Conservation (phyloP, 2,113 vertebrate species). For the Brienomyrus brachyistius region DNA sequence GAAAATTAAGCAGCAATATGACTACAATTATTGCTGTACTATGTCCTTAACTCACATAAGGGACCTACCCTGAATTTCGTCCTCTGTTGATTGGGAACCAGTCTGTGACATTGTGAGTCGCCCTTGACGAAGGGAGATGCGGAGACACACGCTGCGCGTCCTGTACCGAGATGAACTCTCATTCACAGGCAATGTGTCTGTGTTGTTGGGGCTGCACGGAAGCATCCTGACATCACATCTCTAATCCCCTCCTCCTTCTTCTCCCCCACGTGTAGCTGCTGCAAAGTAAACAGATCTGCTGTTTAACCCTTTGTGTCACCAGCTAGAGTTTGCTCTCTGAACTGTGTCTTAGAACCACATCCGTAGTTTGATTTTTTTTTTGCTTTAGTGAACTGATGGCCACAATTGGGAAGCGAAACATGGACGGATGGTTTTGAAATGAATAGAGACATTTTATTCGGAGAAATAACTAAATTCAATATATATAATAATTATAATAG, state of each 20-base stretch:
- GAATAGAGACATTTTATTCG: background rate
- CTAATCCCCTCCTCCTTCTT: background rate
- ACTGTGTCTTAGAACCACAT: background rate
- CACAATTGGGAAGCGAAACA: background rate
- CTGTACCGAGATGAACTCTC: background rate
- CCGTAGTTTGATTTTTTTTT: background rate
- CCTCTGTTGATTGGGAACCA: conserved; percentile 51
- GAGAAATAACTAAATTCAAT: background rate
- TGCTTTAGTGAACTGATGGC: background rate
- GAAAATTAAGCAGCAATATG: background rate
- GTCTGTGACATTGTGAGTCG: conserved; percentile 47
- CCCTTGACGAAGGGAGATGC: conserved; percentile 21
- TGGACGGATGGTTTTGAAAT: background rate
- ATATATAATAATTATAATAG: background rate
- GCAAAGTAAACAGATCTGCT: background rate
- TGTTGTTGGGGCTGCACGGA: background rate
- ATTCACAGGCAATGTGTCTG: background rate
- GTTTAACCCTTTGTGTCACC: background rate
- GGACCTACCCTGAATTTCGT: conserved; percentile 56
- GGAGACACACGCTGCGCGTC: background rate
- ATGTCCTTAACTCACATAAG: background rate
- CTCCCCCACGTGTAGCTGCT: conserved; percentile 11
- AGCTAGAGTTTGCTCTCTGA: background rate
- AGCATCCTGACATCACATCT: background rate
- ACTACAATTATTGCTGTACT: background rate